These are phyloP conservation scores for Leuciscus idus DNA, from an alignment of 2,113 vertebrate species.

Conservation along the genomic window DNA sequence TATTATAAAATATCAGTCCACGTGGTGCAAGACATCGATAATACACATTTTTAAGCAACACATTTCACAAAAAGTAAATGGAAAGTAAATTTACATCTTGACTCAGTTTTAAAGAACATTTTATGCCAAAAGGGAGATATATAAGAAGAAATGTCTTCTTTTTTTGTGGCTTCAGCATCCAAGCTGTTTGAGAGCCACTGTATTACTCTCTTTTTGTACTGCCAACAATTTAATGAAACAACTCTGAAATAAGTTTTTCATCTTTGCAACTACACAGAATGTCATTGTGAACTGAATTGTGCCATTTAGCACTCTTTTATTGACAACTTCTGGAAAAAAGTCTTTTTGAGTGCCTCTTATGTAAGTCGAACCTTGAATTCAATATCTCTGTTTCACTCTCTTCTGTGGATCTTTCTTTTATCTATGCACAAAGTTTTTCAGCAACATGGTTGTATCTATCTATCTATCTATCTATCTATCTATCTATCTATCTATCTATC, in stretches of 20 bases:
- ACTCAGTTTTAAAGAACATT: too few species aligned
- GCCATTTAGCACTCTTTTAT: background rate
- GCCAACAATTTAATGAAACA: background rate
- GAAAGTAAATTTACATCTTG: too few species aligned
- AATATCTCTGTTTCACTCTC: background rate
- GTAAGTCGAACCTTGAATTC: slow-evolving; percentile 5
- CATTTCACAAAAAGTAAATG: too few species aligned
- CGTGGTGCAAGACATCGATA: too few species aligned
- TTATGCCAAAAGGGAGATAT: too few species aligned
- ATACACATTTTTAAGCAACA: too few species aligned
- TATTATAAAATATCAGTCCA: too few species aligned
- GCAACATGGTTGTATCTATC: background rate
- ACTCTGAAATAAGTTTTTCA: background rate
- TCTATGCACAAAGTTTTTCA: background rate
- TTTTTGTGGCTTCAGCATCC: background rate
- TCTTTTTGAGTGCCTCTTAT: background rate
- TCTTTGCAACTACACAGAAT: background rate
- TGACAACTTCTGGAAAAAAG: background rate
- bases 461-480: too few species aligned
- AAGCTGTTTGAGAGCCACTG: background rate
- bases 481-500: background rate
- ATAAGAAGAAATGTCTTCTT: too few species aligned
- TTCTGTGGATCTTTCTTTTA: background rate
- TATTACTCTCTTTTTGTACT: background rate
- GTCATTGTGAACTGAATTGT: background rate